Percentiles rank a stretch among this genome's conserved stretches.
Conservation (phyloP, 2,888 invertebrate species). For the Poecilobothrus nobilitatus region DNA sequence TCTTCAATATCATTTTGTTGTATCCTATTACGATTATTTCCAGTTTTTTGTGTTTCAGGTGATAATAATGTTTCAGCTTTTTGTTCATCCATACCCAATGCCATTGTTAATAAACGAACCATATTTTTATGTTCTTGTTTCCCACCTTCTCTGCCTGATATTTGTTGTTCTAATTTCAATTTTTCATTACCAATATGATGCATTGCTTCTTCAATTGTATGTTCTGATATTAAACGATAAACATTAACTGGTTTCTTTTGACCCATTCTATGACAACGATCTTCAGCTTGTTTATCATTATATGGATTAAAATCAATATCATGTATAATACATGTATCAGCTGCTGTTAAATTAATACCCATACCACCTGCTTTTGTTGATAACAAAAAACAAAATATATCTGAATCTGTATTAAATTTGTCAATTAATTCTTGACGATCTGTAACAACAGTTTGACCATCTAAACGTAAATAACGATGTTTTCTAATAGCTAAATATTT, state of each 20-base stretch:
- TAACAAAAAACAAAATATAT: conserved; percentile 81
- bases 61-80: conserved; percentile 2
- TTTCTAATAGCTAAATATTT: conserved; percentile 69
- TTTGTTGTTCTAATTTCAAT: conserved; percentile 80
- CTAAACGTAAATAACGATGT: conserved; percentile 71
- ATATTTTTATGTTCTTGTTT: conserved; percentile 66
- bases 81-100: conserved; percentile 52
- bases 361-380: conserved; percentile 94
- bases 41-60: not conserved
- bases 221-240: conserved; percentile 72
- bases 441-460: conserved; percentile 81
- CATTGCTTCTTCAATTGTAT: conserved; percentile 91
- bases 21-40: not conserved
- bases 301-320: conserved; percentile 98
- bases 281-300: conserved; percentile 97
- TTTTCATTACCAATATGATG: conserved; percentile 83
- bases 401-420: conserved; percentile 67
- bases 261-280: conserved; percentile 71
- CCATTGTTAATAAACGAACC: conserved; percentile 68
- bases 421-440: conserved; percentile 86
- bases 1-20: not conserved
- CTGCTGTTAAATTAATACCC: conserved; percentile 87
- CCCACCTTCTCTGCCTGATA: conserved; percentile 51
- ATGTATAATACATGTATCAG: conserved; percentile 91
- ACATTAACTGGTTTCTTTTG: conserved; percentile 77